A percentile compares a stretch with the other conserved stretches of the same genome.
Conservation (phyloP, 2,113 vertebrate genomes). For the Ploceus nigricollis region DNA sequence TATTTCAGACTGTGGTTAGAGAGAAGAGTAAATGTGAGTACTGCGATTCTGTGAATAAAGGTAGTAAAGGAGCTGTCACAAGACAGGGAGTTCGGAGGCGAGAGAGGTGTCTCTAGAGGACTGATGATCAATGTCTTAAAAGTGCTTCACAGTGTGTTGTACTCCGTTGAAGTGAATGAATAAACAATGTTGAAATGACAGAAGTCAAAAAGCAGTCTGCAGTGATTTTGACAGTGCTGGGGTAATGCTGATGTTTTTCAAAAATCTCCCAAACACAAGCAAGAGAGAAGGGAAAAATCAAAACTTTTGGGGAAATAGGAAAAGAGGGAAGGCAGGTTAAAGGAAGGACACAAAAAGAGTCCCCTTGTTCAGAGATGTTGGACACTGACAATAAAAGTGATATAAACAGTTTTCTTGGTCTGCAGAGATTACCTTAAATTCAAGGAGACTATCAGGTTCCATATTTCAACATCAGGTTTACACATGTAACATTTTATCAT, state of each 20-base stretch:
- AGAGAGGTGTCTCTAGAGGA: not conserved
- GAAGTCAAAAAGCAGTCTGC: not conserved
- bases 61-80: not conserved
- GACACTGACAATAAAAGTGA: accelerated
- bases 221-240: not conserved
- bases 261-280: not conserved
- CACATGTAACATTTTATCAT: not conserved
- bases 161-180: not conserved
- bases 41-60: not conserved
- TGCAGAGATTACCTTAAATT: not conserved
- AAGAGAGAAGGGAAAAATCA: not conserved
- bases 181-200: not conserved
- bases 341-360: not conserved
- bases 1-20: not conserved
- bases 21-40: not conserved
- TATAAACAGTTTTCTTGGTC: not conserved
- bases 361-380: not conserved
- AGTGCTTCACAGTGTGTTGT: not conserved
- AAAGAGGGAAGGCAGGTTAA: not conserved
- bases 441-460: not conserved
- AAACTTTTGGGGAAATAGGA: not conserved
- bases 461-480: not conserved
- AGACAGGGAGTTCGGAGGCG: accelerated
- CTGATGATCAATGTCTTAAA: not conserved
- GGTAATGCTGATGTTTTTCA: not conserved